Evolutionary conservation across 2,797 vertebrate species (phyloP).

Genomic region (Cetoscarus ocellatus): DNA sequence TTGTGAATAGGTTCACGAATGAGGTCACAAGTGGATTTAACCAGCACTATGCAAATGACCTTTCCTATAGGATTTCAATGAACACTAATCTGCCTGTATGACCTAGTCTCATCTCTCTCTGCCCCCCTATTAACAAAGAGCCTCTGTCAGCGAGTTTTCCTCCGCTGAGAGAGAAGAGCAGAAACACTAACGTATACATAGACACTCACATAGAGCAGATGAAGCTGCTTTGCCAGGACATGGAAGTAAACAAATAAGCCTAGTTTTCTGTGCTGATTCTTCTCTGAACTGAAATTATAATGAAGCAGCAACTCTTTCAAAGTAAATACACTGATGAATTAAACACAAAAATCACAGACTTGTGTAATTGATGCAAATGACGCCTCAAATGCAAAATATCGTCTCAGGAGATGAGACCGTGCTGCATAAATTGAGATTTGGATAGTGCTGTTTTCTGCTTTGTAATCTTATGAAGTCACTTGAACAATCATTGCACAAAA

Average conservation of each 20-base stretch:
- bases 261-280: slow-evolving; percentile 18
- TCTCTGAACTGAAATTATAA: slow-evolving; percentile 41
- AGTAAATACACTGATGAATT: slow-evolving; percentile 43
- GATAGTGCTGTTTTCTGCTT: slow-evolving; percentile 6
- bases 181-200: neutral
- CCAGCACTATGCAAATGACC: slow-evolving; percentile 71
- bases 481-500: slow-evolving; percentile 9
- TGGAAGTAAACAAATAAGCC: slow-evolving; percentile 40
- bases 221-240: slow-evolving; percentile 29
- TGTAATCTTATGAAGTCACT: slow-evolving; percentile 11
- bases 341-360: slow-evolving; percentile 39
- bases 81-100: slow-evolving; percentile 73
- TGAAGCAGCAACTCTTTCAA: slow-evolving; percentile 28
- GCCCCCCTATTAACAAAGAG: slow-evolving; percentile 69
- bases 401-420: slow-evolving; percentile 15
- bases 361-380: slow-evolving; percentile 45
- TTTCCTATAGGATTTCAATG: slow-evolving; percentile 80
- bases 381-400: slow-evolving; percentile 21
- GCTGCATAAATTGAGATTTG: slow-evolving; percentile 32
- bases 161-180: slow-evolving; percentile 46
- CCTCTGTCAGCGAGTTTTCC: slow-evolving; percentile 71
- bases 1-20: slow-evolving; percentile 49
- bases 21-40: slow-evolving; percentile 79
- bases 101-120: slow-evolving; percentile 60
- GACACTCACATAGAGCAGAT: slow-evolving; percentile 26